Percentiles rank a stretch among this genome's conserved stretches.
Evolutionary conservation across 1,140 invertebrate genomes (phyloP).

Genomic region (Ctenoplectra terminalis): DNA sequence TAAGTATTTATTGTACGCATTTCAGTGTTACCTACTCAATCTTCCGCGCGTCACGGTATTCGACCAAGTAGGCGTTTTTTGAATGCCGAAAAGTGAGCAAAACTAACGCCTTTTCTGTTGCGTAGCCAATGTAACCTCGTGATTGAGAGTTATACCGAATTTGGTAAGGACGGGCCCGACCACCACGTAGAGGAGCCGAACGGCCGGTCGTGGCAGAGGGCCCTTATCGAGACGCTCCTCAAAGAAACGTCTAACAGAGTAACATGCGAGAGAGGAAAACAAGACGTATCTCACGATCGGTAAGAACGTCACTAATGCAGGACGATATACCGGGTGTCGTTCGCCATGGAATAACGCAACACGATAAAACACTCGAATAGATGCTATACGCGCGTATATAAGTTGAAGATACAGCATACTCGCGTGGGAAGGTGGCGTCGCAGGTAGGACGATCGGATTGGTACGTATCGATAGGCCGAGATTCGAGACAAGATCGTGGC

Average conservation of each 20-base stretch:
- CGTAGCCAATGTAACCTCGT: not conserved
- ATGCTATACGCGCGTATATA: not conserved
- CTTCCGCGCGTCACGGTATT: not conserved
- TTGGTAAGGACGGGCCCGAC: constrained; percentile 44
- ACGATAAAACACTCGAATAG: constrained; percentile 68
- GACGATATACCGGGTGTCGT: constrained; percentile 14
- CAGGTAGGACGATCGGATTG: constrained; percentile 63
- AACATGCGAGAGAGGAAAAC: constrained; percentile 12
- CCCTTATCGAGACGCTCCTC: constrained; percentile 22
- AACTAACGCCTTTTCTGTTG: not conserved
- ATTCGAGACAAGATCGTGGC: constrained; percentile 67
- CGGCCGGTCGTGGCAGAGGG: not conserved
- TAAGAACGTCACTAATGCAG: constrained; percentile 36
- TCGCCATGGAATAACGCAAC: constrained; percentile 46
- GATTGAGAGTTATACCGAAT: constrained; percentile 46
- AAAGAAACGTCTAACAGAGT: constrained; percentile 42
- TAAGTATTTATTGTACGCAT: no score
- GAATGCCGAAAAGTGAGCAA: not conserved
- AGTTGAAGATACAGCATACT: constrained; percentile 37
- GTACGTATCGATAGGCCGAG: constrained; percentile 68
- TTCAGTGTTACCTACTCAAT: no score
- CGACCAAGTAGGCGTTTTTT: not conserved
- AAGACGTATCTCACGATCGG: constrained; percentile 26
- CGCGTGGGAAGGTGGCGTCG: constrained; percentile 68
- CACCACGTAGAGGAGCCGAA: constrained; percentile 8